phyloP scores from a whole-genome alignment of 2,113 vertebrate genomes.

The Catharus minimus region DNA sequence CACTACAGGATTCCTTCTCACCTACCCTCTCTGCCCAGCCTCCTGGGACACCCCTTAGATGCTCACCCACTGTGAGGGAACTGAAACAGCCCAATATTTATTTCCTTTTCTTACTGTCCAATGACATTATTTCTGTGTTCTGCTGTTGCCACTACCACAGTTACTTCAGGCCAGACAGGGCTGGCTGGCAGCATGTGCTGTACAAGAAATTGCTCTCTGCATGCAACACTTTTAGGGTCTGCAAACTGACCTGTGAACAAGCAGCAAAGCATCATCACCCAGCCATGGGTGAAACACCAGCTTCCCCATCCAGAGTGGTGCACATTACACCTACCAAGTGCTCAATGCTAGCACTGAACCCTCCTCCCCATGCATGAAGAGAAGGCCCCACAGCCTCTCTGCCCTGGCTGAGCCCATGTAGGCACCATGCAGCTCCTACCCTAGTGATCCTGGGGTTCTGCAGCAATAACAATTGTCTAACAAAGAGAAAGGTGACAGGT shows the following conservation, averaged over 20 bases:
- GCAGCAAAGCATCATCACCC: accelerated
- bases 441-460: neutral
- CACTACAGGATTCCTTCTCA: neutral
- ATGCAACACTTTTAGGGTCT: neutral
- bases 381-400: neutral
- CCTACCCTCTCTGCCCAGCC: neutral
- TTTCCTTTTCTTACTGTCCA: neutral
- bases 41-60: neutral
- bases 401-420: accelerated
- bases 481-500: neutral
- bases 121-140: neutral
- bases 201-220: neutral
- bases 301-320: neutral
- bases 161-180: neutral
- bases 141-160: neutral
- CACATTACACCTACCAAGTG: neutral
- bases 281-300: neutral
- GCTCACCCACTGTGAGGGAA: neutral
- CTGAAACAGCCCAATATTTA: accelerated
- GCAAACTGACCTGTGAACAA: neutral
- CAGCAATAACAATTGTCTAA: neutral
- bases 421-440: neutral
- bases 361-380: neutral
- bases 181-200: neutral
- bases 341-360: neutral